Percentiles rank a stretch among this genome's conserved stretches.
These are phyloP conservation scores for Montipora cactus DNA, from an alignment of 64 coral and sea anemone genomes.

Conservation along the genomic window DNA sequence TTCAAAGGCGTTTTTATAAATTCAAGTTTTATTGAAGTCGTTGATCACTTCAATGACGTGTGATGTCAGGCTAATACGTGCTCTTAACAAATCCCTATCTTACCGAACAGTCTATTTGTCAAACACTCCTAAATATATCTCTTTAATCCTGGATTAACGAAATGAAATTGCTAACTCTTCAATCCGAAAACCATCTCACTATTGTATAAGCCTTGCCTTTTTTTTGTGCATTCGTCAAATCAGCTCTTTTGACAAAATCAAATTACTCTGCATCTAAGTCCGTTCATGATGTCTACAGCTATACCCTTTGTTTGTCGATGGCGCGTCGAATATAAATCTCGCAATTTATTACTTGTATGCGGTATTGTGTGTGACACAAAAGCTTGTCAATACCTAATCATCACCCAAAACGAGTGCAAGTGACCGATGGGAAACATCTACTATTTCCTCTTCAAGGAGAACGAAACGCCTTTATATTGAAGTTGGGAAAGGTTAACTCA, in stretches of 20 bases:
- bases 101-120: constrained; percentile 68
- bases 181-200: constrained; percentile 3
- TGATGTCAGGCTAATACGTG: constrained; percentile 65
- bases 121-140: constrained; percentile 55
- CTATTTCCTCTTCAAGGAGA: background rate
- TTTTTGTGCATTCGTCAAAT: background rate
- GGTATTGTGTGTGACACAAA: constrained; percentile 10
- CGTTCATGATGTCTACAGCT: background rate
- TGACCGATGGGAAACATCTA: background rate
- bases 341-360: constrained; percentile 28
- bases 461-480: background rate
- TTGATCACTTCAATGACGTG: constrained; percentile 77
- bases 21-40: constrained; percentile 75
- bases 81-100: constrained; percentile 76
- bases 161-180: constrained; percentile 37
- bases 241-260: constrained; percentile 44
- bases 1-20: constrained; percentile 58
- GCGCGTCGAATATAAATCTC: constrained; percentile 10
- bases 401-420: background rate
- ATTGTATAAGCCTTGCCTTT: background rate
- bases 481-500: background rate
- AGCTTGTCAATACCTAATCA: constrained; percentile 43
- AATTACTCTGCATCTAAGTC: background rate
- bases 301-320: constrained; percentile 21
- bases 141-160: constrained; percentile 72